phyloP scores from a whole-genome alignment of 2,888 invertebrate genomes.

The Liopterus haemorrhoidalis region DNA sequence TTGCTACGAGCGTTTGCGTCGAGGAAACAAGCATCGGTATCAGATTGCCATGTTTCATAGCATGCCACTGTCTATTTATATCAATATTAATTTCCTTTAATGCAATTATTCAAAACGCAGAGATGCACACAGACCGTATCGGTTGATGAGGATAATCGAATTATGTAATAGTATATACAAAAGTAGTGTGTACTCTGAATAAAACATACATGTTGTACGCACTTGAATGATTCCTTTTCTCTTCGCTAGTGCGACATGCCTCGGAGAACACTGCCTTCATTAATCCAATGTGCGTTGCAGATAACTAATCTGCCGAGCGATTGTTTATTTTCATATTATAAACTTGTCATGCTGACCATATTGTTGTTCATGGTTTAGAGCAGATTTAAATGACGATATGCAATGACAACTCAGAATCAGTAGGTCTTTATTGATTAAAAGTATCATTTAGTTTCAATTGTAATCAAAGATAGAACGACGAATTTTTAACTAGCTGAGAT shows the following conservation, averaged over 20 bases:
- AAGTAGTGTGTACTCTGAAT: constrained; percentile 4
- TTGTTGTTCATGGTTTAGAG: too few species aligned
- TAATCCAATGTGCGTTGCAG: too few species aligned
- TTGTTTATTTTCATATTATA: too few species aligned
- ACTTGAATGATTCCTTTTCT: not conserved
- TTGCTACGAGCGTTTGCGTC: constrained; percentile 11
- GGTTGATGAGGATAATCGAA: constrained; percentile 24
- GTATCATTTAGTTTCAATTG: too few species aligned
- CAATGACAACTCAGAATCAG: too few species aligned
- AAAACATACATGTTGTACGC: constrained; percentile 4
- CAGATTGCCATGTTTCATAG: not conserved
- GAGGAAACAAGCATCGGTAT: constrained; percentile 10
- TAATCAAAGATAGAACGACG: too few species aligned
- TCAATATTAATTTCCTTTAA: constrained; percentile 17
- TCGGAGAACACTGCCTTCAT: too few species aligned
- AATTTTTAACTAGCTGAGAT: too few species aligned
- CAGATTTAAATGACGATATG: too few species aligned
- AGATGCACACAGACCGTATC: constrained; percentile 21
- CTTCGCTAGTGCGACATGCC: not conserved
- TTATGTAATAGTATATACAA: constrained; percentile 16
- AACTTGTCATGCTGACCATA: too few species aligned
- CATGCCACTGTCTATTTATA: not conserved
- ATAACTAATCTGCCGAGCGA: too few species aligned
- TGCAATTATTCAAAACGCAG: constrained; percentile 23
- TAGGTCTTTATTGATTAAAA: too few species aligned